Base-by-base conservation (phyloP, 2,888 invertebrate species). In the Miltochrista miniata region DNA sequence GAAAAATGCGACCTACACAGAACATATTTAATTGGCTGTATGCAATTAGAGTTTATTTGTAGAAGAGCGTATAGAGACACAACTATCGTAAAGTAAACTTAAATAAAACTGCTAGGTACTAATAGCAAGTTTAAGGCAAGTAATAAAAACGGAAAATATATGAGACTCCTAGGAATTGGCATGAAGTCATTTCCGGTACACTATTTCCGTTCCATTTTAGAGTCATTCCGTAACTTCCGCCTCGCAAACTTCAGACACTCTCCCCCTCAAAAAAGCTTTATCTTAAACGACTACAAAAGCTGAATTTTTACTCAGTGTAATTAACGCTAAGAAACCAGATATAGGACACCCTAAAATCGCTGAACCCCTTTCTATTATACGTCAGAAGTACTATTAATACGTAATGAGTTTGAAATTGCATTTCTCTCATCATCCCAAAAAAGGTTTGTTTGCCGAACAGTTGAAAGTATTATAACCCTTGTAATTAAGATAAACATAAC, bases 371-470 rank as follows among this genome's bases (percentile, higher is more conserved):
- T 68, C 61, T 52, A 69, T 74, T 70, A 69, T 70, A 74, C 62
- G 64, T 65, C 59, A 71, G 63, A 64, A 52, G 64, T 24, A 24
- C 70, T 72, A 75, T 81, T 74, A 81, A 85, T 84, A 78, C 65
- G 78, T 81, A 80, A 83, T 79, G 70, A 70, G 59, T 54, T 54
- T 59, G 71, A 79, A 79, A 82, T 83, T 81, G 75, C 73, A 64
- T 74, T 69, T 61, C 73, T 72, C 61, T 48, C 45, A 54, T 57
- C 60, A 54, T 54, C 61, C 48, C 61, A 66, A 69, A 68, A 68
- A 72, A 68, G 67, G 64, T 54, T 55, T 58, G 58, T 64, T 53
- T 58, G 64, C 66, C 72, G 57, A n/a, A 64, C 69, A 71, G 76
- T 79, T 75, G 74, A 74, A 76, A 74, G 72, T n/a, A n/a, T n/a